Conservation (phyloP, 2,113 vertebrate species). For the Arvicanthis niloticus region DNA sequence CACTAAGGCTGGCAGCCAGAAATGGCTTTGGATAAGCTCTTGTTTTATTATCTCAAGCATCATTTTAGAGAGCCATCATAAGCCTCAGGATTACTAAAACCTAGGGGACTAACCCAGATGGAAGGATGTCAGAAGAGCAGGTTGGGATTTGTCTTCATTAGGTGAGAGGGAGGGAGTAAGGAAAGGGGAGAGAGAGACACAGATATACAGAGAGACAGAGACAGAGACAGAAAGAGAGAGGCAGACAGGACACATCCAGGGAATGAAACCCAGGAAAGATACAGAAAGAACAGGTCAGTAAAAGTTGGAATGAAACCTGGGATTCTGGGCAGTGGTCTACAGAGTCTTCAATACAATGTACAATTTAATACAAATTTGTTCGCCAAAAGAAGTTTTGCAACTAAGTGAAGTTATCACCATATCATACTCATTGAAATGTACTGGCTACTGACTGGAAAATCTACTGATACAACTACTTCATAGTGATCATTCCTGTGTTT, state of each 20-base stretch:
- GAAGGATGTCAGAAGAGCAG: background rate
- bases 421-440: background rate
- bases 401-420: background rate
- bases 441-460: slow-evolving; percentile 7
- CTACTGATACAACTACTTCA: background rate
- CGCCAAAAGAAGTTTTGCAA: background rate
- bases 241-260: background rate
- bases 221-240: background rate
- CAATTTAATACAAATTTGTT: background rate
- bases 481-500: slow-evolving; percentile 69
- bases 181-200: background rate
- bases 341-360: background rate
- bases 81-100: slow-evolving; percentile 31
- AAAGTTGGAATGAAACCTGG: background rate
- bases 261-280: background rate
- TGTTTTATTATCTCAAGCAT: slow-evolving; percentile 31
- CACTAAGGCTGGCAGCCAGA: background rate
- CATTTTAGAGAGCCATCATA: background rate
- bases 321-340: background rate
- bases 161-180: background rate
- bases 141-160: slow-evolving; percentile 31
- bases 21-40: background rate
- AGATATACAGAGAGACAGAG: background rate
- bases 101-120: background rate
- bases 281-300: background rate